These are phyloP conservation scores for Noctua pronuba DNA, from an alignment of 2,888 invertebrate species.

Conservation along the genomic window DNA sequence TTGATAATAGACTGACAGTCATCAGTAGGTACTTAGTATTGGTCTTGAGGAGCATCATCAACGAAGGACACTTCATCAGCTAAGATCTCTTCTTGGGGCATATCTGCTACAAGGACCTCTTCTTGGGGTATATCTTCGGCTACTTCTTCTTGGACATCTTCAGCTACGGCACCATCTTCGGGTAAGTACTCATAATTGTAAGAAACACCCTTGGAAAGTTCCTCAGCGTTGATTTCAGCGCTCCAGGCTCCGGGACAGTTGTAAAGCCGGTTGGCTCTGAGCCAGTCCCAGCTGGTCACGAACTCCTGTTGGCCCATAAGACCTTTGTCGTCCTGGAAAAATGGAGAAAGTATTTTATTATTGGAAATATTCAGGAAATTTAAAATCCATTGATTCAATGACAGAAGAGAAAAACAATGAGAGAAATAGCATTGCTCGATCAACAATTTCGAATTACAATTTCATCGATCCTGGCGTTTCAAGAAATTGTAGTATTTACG, in stretches of 20 bases:
- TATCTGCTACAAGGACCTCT: slow-evolving; percentile 24
- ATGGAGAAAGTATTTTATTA: not conserved
- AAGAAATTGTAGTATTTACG: not conserved
- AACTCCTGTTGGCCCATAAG: slow-evolving; percentile 76
- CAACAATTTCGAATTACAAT: too few species aligned
- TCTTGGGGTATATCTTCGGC: slow-evolving; percentile 10
- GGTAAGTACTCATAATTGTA: not conserved
- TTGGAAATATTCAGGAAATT: not conserved
- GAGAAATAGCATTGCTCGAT: not conserved
- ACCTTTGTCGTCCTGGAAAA: slow-evolving; percentile 72
- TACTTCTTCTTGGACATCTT: slow-evolving; percentile 13
- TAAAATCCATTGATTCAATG: too few species aligned
- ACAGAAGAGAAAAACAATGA: too few species aligned
- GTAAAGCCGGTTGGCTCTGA: slow-evolving; percentile 74
- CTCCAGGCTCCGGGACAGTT: slow-evolving; percentile 72
- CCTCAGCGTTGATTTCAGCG: slow-evolving; percentile 46
- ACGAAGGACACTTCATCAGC: slow-evolving; percentile 21
- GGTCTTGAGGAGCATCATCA: slow-evolving; percentile 15
- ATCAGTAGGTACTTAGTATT: not conserved
- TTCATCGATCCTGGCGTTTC: not conserved
- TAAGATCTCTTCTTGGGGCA: slow-evolving; percentile 16
- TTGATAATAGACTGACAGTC: not conserved
- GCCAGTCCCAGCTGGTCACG: slow-evolving; percentile 75
- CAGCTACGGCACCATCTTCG: not conserved
- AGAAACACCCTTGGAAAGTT: slow-evolving; percentile 27